phyloP scores from a whole-genome alignment of 2,113 vertebrate genomes.

The Myotis davidii region DNA sequence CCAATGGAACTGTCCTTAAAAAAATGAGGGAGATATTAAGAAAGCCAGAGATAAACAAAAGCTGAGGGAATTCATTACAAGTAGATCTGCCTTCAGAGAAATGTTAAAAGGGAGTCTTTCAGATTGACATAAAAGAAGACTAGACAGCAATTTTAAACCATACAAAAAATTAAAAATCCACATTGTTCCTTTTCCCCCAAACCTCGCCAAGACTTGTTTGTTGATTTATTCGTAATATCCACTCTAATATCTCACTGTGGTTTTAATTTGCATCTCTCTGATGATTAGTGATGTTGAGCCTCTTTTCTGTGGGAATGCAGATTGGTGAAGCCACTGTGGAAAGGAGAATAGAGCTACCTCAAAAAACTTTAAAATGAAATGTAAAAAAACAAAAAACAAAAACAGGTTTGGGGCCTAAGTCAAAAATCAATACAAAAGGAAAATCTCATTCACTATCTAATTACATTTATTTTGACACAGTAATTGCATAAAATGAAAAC shows the following conservation, averaged over 20 bases:
- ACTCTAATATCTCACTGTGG: too few relatives aligned
- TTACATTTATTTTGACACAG: background rate
- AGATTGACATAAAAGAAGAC: background rate
- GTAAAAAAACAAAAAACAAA: too few relatives aligned
- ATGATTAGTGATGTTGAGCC: too few relatives aligned
- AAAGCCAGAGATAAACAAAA: background rate
- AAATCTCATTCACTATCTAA: background rate
- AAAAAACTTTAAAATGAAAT: background rate
- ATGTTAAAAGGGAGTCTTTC: background rate
- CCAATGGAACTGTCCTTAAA: background rate
- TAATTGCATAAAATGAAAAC: background rate
- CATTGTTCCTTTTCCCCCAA: too few relatives aligned
- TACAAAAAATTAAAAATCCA: background rate
- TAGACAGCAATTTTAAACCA: background rate
- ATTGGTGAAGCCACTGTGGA: too few relatives aligned
- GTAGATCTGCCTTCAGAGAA: background rate
- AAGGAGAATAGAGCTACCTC: too few relatives aligned
- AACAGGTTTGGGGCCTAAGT: background rate
- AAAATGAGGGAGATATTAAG: background rate
- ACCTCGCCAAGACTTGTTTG: too few relatives aligned
- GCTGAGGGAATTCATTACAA: background rate
- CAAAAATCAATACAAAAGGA: background rate
- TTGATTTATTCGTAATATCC: too few relatives aligned
- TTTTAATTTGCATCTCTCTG: too few relatives aligned
- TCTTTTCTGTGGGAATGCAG: too few relatives aligned